Conservation (phyloP, 2,888 invertebrate species). For the Myathropa florea region DNA sequence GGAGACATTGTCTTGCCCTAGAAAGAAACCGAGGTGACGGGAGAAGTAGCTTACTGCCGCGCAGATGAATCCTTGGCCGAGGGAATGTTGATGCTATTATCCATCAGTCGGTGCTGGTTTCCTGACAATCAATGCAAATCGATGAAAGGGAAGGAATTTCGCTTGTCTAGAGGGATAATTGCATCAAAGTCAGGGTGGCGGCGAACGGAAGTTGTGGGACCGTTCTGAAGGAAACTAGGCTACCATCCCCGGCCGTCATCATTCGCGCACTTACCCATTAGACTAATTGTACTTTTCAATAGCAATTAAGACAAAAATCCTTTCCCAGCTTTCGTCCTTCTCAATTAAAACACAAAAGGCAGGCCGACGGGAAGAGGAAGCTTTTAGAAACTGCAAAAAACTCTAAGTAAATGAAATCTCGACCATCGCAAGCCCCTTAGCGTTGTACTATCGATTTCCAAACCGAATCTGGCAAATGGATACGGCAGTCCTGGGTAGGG, state of each 20-base stretch:
- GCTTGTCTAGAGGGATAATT: constrained; percentile 19
- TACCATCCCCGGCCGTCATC: neutral
- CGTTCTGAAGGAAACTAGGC: constrained; percentile 41
- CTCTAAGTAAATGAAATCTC: constrained; percentile 9
- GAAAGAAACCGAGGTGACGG: neutral
- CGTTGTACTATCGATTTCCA: constrained; percentile 35
- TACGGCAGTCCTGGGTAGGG: neutral
- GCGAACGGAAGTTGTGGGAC: constrained; percentile 22
- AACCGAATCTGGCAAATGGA: neutral
- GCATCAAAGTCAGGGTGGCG: constrained; percentile 22
- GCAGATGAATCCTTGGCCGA: constrained; percentile 26
- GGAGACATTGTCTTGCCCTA: constrained; percentile 30
- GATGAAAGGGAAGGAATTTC: neutral
- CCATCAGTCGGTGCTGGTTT: neutral
- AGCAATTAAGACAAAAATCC: constrained; percentile 61
- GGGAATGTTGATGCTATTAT: constrained; percentile 40
- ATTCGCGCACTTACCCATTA: constrained; percentile 43
- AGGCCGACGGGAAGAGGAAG: neutral
- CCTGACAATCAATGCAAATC: constrained; percentile 22
- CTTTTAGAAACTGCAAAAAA: neutral
- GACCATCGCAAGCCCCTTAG: constrained; percentile 12
- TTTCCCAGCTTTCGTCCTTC: constrained; percentile 37
- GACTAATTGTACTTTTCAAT: constrained; percentile 61
- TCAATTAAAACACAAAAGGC: constrained; percentile 41
- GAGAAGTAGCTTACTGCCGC: neutral